Conservation (phyloP, 1,140 invertebrate species). For the Lamellibrachia luymesi region DNA sequence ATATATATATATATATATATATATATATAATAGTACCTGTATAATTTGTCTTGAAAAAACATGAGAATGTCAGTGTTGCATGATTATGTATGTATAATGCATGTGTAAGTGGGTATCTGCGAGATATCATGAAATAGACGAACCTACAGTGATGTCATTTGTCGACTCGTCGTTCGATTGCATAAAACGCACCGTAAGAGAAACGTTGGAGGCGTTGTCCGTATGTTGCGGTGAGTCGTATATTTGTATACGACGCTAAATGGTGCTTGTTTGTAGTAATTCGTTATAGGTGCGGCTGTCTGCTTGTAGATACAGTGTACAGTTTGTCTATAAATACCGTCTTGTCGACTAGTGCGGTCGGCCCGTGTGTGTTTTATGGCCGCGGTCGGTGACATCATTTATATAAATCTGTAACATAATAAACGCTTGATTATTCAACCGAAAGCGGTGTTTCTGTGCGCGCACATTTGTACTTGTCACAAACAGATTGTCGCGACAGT, state of each 20-base stretch:
- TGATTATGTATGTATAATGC: no score
- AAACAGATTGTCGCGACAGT: neutral
- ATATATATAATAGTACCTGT: no score
- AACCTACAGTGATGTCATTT: no score
- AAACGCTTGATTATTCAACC: neutral
- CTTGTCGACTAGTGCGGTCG: neutral
- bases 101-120: no score
- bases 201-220: neutral
- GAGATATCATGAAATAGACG: no score
- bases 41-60: no score
- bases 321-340: neutral
- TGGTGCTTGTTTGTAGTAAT: neutral
- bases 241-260: no score
- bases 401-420: neutral
- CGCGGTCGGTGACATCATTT: neutral
- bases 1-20: no score
- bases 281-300: neutral
- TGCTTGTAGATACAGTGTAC: neutral
- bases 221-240: neutral
- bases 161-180: no score
- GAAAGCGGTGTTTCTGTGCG: neutral
- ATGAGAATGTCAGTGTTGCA: no score
- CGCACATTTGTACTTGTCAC: neutral
- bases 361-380: neutral
- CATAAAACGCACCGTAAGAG: no score